Evolutionary conservation across 2,113 vertebrate species (phyloP), one percentile per base, ranked within the genome.

Genomic region (Ornithorhynchus anatinus): DNA sequence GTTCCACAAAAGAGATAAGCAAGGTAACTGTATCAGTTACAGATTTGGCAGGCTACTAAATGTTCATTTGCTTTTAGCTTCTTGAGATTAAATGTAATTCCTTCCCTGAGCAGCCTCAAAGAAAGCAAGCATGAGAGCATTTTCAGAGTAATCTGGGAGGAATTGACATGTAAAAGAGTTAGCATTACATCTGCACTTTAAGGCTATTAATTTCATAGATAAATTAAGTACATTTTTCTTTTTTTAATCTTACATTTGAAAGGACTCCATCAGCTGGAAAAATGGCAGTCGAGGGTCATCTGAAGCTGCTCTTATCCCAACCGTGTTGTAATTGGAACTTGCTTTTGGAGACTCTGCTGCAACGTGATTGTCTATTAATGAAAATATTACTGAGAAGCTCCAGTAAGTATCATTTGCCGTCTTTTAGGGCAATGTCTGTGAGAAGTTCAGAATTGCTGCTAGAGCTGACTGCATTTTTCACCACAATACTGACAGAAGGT

Each of bases 281-380:
- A 89, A 86, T 92, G 82, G 89, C 91, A 60, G 66, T 89, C 59
- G 74, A 90, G 69, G 95, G 94, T 91, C 95, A 94, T 48, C 91
- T 99, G 85, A 97, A 93, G 88, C 91, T 98, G 77, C 90, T 97
- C 72, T 92, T 95, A 89, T 96, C 95, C 89, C 96, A 96, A 89
- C 96, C 97, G 0, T 89, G 82, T 80, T 93, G 85, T 89, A 95
- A 94, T 89, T 93, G 94, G 84, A 93, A 91, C 86, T 91, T 98
- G 80, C 91, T 99, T 61, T 91, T 99, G 86, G 92, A 88, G 88
- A 93, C 93, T 12, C 80, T 98, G 47, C 92, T 99, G 36, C 77
- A 93, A 75, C 74, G 60, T 45, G 92, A 97, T 77, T 97, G 96
- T 80, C 89, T 96, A 76, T 86, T 99, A 82, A 90, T 93, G 73